These are phyloP conservation scores for Spondyliosoma cantharus DNA, from an alignment of 2,797 vertebrate species.

Conservation along the genomic window DNA sequence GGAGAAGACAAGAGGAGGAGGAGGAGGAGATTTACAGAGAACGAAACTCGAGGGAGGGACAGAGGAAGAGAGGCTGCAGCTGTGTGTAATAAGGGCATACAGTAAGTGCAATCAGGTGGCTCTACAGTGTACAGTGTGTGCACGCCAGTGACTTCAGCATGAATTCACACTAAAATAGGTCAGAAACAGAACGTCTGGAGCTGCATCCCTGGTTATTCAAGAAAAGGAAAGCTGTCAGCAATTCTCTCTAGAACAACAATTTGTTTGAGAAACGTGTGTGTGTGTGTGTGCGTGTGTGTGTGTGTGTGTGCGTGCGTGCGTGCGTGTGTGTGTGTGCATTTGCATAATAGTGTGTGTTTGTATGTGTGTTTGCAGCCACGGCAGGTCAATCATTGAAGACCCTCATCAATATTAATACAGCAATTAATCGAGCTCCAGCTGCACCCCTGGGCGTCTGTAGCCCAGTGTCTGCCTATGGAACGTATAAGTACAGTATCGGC, in stretches of 20 bases:
- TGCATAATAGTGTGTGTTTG: slow-evolving; percentile 22
- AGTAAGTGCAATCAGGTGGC: slow-evolving; percentile 27
- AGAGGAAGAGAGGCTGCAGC: slow-evolving; percentile 37
- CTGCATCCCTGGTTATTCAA: slow-evolving; percentile 22
- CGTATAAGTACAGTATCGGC: slow-evolving; percentile 45
- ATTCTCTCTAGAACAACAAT: slow-evolving; percentile 35
- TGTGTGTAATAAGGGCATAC: slow-evolving; percentile 11
- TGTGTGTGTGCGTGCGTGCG: slow-evolving; percentile 1
- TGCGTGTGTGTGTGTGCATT: not conserved
- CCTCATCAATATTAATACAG: slow-evolving; percentile 82
- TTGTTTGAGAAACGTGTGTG: slow-evolving; percentile 13
- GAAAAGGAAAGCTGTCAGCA: slow-evolving; percentile 6
- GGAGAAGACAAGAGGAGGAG: slow-evolving; percentile 2
- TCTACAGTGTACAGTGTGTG: not conserved
- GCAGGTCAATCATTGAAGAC: slow-evolving; percentile 68
- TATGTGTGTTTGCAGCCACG: slow-evolving; percentile 35
- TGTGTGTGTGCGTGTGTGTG: not conserved
- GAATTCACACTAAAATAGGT: slow-evolving; percentile 66
- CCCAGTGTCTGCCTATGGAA: slow-evolving; percentile 44
- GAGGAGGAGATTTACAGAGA: not conserved
- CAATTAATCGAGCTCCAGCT: slow-evolving; percentile 75
- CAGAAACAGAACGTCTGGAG: slow-evolving; percentile 40
- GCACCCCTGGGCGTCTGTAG: slow-evolving; percentile 49
- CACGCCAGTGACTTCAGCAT: slow-evolving; percentile 35
- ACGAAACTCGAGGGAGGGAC: slow-evolving; percentile 15